phyloP scores from a whole-genome alignment of 2,888 invertebrate species.

The Pyrocoelia pectoralis region DNA sequence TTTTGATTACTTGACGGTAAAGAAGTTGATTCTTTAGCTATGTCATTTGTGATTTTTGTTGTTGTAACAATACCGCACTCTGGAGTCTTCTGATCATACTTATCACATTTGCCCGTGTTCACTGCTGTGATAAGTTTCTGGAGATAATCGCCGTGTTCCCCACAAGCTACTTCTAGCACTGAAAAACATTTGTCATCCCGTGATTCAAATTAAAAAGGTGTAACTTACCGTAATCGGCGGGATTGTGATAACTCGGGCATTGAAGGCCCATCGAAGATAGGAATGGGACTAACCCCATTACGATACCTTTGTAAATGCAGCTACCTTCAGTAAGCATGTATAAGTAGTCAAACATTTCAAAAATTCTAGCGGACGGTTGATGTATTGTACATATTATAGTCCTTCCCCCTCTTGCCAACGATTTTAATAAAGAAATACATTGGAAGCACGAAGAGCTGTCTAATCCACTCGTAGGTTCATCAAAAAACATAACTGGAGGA shows the following conservation, averaged over 20 bases:
- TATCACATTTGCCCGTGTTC: conserved; percentile 78
- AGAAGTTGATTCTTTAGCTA: conserved; percentile 59
- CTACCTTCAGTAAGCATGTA: conserved; percentile 93
- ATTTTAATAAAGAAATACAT: conserved; percentile 87
- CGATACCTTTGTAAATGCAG: conserved; percentile 90
- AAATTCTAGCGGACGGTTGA: conserved; percentile 93
- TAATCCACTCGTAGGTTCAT: conserved; percentile 92
- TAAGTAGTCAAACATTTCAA: conserved; percentile 95
- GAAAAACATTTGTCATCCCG: conserved; percentile 46
- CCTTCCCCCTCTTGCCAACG: conserved; percentile 84
- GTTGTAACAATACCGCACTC: conserved; percentile 19
- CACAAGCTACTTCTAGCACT: conserved; percentile 96
- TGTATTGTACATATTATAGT: conserved; percentile 97
- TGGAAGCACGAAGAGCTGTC: conserved; percentile 96
- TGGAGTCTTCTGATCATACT: conserved; percentile 52
- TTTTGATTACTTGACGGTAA: conserved; percentile 39
- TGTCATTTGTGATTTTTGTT: conserved; percentile 66
- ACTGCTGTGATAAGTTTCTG: conserved; percentile 86
- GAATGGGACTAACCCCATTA: conserved; percentile 86
- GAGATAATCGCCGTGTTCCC: conserved; percentile 92
- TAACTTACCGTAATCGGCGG: conserved; percentile 90
- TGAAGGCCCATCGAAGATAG: conserved; percentile 83
- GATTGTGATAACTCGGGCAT: conserved; percentile 96
- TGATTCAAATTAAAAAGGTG: no score
- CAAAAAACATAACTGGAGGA: conserved; percentile 97